Base-by-base conservation (phyloP, 2,797 vertebrate species). In the Artibeus jamaicensis region DNA sequence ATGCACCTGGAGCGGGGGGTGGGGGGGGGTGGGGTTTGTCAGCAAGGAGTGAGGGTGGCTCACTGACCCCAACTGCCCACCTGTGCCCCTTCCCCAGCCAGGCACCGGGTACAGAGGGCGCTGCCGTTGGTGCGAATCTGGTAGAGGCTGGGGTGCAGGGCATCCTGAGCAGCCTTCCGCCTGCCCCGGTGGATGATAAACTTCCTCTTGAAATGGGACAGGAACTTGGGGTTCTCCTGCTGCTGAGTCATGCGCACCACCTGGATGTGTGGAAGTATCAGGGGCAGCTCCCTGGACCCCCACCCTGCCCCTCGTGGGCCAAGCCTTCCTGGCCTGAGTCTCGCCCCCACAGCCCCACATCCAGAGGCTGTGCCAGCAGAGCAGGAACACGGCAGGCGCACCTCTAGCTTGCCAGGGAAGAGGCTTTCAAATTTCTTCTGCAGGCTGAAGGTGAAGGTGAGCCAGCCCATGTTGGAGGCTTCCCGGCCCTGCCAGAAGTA, bases 401-500 rank as follows among this genome's bases (percentile, higher is more conserved):
- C 99, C 99, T 99, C 99, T 79, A 99, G 98, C 96, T 99, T 99
- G 86, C 99, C 99, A 0, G 99, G 99, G 97, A 99, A 99, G 37
- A 99, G 99, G 93, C 99, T 99, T 98, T 99, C 99, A 1, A 99
- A 99, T 98, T 99, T 99, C 98, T 99, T 99, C 98, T 99, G 99
- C 77, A 99, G 98, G 93, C 99, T 99, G 98, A 99, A 99, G 93
- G 99, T 99, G 98, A 99, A 99, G 44, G 99, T 99, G 95, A 99
- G 99, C 99, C 99, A 99, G 97, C 99, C 99, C 99, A 99, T 99
- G 98, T 99, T 99, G 98, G 99, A 99, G 90, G 99, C 99, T 97
- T 99, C 99, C 0, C 99, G 98, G 98, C 99, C 99, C 98, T 99
- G 99, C 99, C 99, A 99, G 99, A 99, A 99, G 97, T 99, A 99